Evolutionary conservation across 1,140 invertebrate species (phyloP).

Genomic region (Drosophila repleta): DNA sequence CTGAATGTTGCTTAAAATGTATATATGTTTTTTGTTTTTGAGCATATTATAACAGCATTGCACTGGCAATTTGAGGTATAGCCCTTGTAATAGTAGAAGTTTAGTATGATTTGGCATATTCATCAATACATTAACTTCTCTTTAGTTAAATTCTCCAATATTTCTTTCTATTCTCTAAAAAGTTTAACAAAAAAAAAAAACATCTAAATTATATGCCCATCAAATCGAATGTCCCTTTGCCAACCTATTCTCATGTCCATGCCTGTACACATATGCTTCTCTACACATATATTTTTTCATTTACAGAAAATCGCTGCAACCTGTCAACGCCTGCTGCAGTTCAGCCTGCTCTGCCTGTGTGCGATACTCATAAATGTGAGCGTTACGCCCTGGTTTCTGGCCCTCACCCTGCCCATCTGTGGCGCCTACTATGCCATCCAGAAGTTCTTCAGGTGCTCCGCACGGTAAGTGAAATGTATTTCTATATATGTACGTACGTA

Average conservation of each 20-base stretch:
- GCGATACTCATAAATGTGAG: slow-evolving; percentile 89
- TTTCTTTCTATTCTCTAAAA: too few species aligned
- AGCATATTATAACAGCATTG: too few species aligned
- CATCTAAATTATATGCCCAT: too few species aligned
- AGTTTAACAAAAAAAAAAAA: too few species aligned
- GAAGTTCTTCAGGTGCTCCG: slow-evolving; percentile 89
- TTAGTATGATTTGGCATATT: too few species aligned
- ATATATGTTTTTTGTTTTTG: too few species aligned
- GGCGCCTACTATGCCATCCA: slow-evolving; percentile 88
- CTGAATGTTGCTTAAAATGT: too few species aligned
- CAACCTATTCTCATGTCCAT: background rate
- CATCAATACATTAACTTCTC: too few species aligned
- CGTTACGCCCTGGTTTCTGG: slow-evolving; percentile 89
- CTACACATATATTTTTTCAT: slow-evolving; percentile 41
- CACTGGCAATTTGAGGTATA: too few species aligned
- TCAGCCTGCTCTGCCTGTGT: slow-evolving; percentile 89
- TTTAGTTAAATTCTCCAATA: too few species aligned
- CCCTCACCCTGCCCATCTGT: slow-evolving; percentile 88
- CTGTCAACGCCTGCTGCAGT: slow-evolving; percentile 89
- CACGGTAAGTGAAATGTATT: slow-evolving; percentile 85
- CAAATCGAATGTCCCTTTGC: too few species aligned
- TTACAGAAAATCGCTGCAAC: slow-evolving; percentile 90
- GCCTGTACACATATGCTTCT: background rate
- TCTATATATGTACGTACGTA: background rate
- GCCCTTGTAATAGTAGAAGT: too few species aligned